Evolutionary conservation across 2,888 invertebrate species (phyloP), one percentile per base, ranked within the genome.

Genomic region (Philonicus albiceps): DNA sequence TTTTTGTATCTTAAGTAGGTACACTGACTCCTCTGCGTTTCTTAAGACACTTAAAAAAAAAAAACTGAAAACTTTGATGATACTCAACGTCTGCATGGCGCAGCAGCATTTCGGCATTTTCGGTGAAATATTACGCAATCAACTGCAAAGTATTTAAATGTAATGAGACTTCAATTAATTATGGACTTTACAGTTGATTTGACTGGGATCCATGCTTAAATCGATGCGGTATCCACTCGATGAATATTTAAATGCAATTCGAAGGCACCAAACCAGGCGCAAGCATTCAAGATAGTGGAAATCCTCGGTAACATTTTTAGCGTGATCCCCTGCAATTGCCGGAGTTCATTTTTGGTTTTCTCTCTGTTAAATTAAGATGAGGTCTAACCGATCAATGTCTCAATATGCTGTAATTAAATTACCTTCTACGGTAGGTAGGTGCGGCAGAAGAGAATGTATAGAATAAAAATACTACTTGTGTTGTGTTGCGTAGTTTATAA

Each of bases 121-220:
- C 64, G 64, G 64, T 64, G 37, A 19, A 83, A 34, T 64, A 83
- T 83, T 83, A 22, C 64, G 37, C 37, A 83, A 83, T 7, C 30
- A 0, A 11, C 64, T 22, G 31, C 31, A 27, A 19, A 64, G n/a
- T 37, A 64, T 37, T 83, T 83, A 64, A 34, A 43, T 34, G 31
- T 34, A 64, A 83, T 83, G 81, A 34, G 55, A 64, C 37, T 11
- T 83, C 81, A 64, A 83, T 83, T 83, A 64, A 83, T 83, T 83
- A 83, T 64, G 81, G 37, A 55, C 34, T 19, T 31, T 5, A 53
- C 53, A 81, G 49, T 53, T 53, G 31, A 53, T 34, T 53, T 64
- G 27, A 64, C 64, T 37, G 16, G 64, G 19, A 64, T 31, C 55
- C 55, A 64, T 64, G 43, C 37, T 83, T 64, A 64, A 64, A 6